These are phyloP conservation scores for Meles meles DNA, from an alignment of 2,113 vertebrate species.

Conservation along the genomic window DNA sequence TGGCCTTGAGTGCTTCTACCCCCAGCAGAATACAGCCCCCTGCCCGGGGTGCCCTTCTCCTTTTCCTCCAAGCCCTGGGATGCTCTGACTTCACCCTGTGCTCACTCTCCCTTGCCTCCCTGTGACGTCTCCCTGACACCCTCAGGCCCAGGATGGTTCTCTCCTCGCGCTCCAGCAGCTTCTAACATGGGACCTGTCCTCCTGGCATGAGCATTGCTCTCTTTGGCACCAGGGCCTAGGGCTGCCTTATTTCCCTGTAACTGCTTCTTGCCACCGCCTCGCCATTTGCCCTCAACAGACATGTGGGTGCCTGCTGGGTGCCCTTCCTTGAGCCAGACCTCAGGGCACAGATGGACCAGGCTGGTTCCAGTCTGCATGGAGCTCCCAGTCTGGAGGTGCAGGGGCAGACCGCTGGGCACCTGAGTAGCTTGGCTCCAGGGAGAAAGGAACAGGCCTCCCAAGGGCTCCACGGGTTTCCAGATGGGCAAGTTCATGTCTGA, in stretches of 20 bases:
- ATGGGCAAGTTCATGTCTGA: too few species aligned
- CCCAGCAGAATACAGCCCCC: background rate
- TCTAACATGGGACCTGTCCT: background rate
- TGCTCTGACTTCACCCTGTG: background rate
- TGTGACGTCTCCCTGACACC: background rate
- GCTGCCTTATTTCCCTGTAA: background rate
- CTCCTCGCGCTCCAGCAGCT: background rate
- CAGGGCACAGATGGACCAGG: background rate
- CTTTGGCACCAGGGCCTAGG: background rate
- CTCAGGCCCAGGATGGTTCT: background rate
- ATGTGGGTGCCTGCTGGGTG: background rate
- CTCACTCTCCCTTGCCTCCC: background rate
- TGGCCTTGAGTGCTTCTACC: background rate
- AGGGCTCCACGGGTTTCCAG: background rate
- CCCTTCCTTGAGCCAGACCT: background rate
- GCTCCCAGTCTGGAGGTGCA: background rate
- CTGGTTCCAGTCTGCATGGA: background rate
- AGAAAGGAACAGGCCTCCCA: background rate
- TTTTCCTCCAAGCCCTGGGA: background rate
- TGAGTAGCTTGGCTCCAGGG: background rate
- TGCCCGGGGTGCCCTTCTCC: background rate
- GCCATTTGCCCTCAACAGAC: accelerated
- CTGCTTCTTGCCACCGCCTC: background rate
- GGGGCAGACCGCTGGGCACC: background rate
- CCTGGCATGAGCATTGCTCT: background rate